A percentile compares a stretch with the other conserved stretches of the same genome.
These are phyloP conservation scores for Eleutherodactylus coqui DNA, from an alignment of 2,797 vertebrate genomes.

Conservation along the genomic window DNA sequence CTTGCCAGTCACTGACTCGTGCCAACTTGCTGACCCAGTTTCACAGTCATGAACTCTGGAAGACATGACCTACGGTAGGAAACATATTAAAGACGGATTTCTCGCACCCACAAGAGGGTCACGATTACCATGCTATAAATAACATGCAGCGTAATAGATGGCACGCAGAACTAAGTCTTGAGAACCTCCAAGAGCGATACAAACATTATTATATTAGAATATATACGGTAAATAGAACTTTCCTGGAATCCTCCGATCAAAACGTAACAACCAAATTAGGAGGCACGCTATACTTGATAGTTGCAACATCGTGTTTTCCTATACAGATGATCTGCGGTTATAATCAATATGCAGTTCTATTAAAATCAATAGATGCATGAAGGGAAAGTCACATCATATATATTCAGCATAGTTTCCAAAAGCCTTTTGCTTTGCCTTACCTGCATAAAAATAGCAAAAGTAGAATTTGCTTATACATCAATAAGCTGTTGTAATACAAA, in stretches of 20 bases:
- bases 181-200: too few relatives aligned
- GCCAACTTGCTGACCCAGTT: slow-evolving; percentile 58
- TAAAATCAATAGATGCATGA: not conserved
- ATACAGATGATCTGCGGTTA: too few relatives aligned
- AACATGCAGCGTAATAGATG: too few relatives aligned
- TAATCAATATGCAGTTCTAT: not conserved
- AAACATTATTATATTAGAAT: too few relatives aligned
- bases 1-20: slow-evolving; percentile 34
- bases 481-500: slow-evolving; percentile 42
- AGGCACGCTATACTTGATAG: too few relatives aligned
- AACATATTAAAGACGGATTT: not conserved
- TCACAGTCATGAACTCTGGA: slow-evolving; percentile 48
- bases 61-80: slow-evolving; percentile 16
- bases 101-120: not conserved
- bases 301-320: too few relatives aligned
- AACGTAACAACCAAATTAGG: too few relatives aligned
- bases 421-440: not conserved
- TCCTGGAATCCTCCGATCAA: too few relatives aligned
- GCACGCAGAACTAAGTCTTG: too few relatives aligned
- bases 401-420: too few relatives aligned
- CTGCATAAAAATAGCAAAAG: not conserved
- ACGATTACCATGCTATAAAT: not conserved
- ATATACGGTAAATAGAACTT: too few relatives aligned
- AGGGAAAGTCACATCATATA: not conserved
- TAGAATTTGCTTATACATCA: not conserved